Evolutionary conservation across 92 coral and sea anemone species (phyloP), one percentile per base, ranked within the genome.

Genomic region (Epizoanthus fatuus): DNA sequence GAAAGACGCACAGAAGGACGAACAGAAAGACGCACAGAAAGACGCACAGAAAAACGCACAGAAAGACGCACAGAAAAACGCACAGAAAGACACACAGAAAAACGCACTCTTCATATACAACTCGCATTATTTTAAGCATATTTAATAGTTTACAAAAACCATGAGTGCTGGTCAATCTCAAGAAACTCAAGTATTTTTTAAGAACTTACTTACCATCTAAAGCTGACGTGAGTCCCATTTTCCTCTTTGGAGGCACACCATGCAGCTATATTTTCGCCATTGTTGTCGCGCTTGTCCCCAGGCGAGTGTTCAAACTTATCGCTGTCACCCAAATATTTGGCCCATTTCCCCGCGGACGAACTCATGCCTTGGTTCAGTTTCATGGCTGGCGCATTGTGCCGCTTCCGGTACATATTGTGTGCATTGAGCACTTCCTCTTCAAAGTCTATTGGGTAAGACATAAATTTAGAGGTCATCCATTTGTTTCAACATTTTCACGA

Each of bases 241-340:
- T 84, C 89, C 1, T 81, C 82, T 19, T 74, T 86, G 42, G 94
- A 78, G 22, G 86, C 93, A 42, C 98, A 94, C 86, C 94, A 87
- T 84, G 87, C 95, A 16, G 96, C 98, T 15, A 94, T 94, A 53
- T 94, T 94, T 65, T 94, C 98, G 2, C 98, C 98, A 22, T 93
- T 84, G 19, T 91, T 73, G 53, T 87, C 85, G 17, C 87, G 74
- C 63, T 94, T 85, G 4, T 76, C 83, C 39, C 66, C 72, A 12
- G 92, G 66, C 32, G 95, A 86, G 86, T 94, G 98, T 22, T 94
- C 92, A 76, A 94, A 75, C 60, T 65, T 76, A 2, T 91, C 90
- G 70, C 60, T 84, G 4, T 51, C 80, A 51, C 94, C 88, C 59
- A 94, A 29, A 16, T 92, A 44, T 65, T 90, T 84, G 2, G 99